These are phyloP conservation scores for Cygnus atratus DNA, from an alignment of 2,113 vertebrate genomes.

Conservation along the genomic window DNA sequence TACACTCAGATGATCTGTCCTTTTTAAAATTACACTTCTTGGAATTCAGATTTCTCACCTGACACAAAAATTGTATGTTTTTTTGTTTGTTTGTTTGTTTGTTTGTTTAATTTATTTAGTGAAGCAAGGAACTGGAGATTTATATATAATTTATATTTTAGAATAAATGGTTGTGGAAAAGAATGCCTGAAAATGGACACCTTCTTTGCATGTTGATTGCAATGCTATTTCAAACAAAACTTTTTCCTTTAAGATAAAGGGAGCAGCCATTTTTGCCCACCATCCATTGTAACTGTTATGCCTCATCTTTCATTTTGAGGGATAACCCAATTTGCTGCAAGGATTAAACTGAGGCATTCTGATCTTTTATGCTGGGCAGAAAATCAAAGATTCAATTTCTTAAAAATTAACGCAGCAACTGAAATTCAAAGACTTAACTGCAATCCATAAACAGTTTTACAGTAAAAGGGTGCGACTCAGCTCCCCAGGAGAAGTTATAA, in stretches of 20 bases:
- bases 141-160: too few species aligned
- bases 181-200: background rate
- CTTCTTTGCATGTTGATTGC: background rate
- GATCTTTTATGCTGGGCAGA: background rate
- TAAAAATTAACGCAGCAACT: background rate
- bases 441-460: background rate
- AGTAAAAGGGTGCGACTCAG: background rate
- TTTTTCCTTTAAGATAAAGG: background rate
- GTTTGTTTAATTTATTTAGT: background rate
- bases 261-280: background rate
- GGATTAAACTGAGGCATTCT: background rate
- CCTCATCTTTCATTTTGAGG: background rate
- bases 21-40: constrained; percentile 41
- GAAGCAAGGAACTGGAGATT: background rate
- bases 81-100: background rate
- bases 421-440: background rate
- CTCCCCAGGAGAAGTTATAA: background rate
- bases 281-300: background rate
- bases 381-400: background rate
- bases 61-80: background rate
- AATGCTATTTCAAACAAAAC: background rate
- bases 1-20: constrained; percentile 41
- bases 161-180: background rate
- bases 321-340: background rate
- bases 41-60: constrained; percentile 21